Conservation (phyloP, 2,888 invertebrate genomes). For the Priapulus caudatus region DNA sequence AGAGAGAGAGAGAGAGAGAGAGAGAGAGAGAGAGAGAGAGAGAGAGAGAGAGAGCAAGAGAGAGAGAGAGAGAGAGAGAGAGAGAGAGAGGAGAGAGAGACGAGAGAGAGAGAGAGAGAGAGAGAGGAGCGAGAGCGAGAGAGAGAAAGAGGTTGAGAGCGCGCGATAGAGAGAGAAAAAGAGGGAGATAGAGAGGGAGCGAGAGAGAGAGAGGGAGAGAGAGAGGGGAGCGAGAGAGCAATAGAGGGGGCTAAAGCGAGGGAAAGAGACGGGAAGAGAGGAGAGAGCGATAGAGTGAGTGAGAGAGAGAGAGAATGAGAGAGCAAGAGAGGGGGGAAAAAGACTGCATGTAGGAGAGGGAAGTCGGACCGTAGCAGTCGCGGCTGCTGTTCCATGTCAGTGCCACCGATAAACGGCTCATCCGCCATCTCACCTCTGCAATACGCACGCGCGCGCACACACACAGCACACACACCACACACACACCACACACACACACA, state of each 20-base stretch:
- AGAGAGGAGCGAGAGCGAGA: not conserved
- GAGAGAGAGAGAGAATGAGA: slow-evolving; percentile 1
- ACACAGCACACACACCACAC: too few relatives aligned
- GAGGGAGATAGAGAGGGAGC: too few relatives aligned
- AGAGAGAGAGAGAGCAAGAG: too few relatives aligned
- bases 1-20: slow-evolving; percentile 3
- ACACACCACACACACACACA: too few relatives aligned
- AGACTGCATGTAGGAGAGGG: not conserved
- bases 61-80: slow-evolving; percentile 3
- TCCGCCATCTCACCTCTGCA: too few relatives aligned
- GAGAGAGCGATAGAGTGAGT: not conserved
- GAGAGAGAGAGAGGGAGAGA: slow-evolving; percentile 3
- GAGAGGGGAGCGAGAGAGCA: not conserved
- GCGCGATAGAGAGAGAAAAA: not conserved
- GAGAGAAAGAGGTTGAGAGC: not conserved
- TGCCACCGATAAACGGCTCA: too few relatives aligned
- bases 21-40: too few relatives aligned
- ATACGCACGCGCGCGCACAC: too few relatives aligned
- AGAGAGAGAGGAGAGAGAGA: slow-evolving; percentile 3
- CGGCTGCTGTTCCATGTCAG: too few relatives aligned
- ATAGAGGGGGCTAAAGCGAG: not conserved
- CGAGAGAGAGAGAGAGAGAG: slow-evolving; percentile 1
- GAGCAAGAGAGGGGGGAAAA: not conserved
- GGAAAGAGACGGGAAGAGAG: slow-evolving; percentile 1
- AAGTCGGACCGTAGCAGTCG: too few relatives aligned